These are phyloP conservation scores for Temnothorax nylanderi DNA, from an alignment of 1,140 invertebrate genomes.

Conservation along the genomic window DNA sequence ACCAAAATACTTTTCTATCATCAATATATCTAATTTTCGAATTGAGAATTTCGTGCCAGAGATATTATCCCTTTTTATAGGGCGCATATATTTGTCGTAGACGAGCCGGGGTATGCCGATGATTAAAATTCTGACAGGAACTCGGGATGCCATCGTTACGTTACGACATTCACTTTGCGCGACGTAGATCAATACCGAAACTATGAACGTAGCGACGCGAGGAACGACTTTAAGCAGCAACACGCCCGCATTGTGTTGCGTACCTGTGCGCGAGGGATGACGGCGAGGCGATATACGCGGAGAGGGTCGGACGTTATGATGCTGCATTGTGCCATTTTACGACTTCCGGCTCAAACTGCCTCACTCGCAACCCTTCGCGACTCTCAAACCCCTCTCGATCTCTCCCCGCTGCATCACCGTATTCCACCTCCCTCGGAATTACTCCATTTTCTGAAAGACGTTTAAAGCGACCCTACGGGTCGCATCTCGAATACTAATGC, in stretches of 20 bases:
- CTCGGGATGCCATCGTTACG: neutral
- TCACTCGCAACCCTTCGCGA: slow-evolving; percentile 37
- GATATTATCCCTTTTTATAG: neutral
- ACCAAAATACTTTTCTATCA: neutral
- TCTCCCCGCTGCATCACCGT: neutral
- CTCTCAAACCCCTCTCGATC: slow-evolving; percentile 12
- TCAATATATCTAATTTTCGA: neutral
- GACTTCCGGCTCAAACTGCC: slow-evolving; percentile 66
- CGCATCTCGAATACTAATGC: slow-evolving; percentile 31
- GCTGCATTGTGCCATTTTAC: slow-evolving; percentile 73
- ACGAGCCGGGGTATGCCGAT: neutral
- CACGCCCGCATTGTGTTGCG: slow-evolving; percentile 33
- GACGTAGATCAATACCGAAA: slow-evolving; percentile 54
- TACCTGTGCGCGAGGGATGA: slow-evolving; percentile 25
- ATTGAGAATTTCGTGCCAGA: neutral
- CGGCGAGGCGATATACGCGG: slow-evolving; percentile 27
- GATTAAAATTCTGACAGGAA: slow-evolving; percentile 38
- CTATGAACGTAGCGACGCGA: slow-evolving; percentile 42
- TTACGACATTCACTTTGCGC: slow-evolving; percentile 48
- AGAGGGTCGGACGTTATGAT: slow-evolving; percentile 62
- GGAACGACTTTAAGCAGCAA: slow-evolving; percentile 52
- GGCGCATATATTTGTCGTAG: neutral
- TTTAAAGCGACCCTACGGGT: slow-evolving; percentile 39
- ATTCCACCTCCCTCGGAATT: slow-evolving; percentile 46
- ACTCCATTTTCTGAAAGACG: slow-evolving; percentile 58